Conservation (phyloP, 2,113 vertebrate species). For the Pelvicachromis taeniatus region DNA sequence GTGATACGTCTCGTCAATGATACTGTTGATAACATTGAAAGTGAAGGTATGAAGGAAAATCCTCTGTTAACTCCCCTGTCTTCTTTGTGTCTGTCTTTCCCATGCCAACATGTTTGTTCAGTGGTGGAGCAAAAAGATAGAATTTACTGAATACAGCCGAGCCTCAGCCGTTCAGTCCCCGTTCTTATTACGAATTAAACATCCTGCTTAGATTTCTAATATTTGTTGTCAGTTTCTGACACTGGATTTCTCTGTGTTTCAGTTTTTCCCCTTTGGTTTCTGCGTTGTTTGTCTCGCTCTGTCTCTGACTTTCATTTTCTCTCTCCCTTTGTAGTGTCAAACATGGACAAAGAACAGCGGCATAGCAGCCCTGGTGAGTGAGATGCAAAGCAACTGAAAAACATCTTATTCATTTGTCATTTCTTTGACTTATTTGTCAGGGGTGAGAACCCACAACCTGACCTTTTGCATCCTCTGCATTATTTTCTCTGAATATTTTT, state of each 20-base stretch:
- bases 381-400: slow-evolving; percentile 31
- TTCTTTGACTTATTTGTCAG: slow-evolving; percentile 8
- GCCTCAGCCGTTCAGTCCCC: background rate
- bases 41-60: slow-evolving; percentile 56
- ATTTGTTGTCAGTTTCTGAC: slow-evolving; percentile 22
- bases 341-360: slow-evolving; percentile 61
- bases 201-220: slow-evolving; percentile 28
- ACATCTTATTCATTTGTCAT: slow-evolving; percentile 34
- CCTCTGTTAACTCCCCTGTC: background rate
- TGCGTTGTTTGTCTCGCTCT: slow-evolving; percentile 25
- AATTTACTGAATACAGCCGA: background rate
- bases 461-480: background rate
- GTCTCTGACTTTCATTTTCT: slow-evolving; percentile 27
- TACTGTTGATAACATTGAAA: slow-evolving; percentile 64
- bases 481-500: background rate
- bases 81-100: background rate
- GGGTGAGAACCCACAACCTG: background rate
- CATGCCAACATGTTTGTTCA: background rate
- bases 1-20: slow-evolving; percentile 70
- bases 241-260: slow-evolving; percentile 21
- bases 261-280: slow-evolving; percentile 19
- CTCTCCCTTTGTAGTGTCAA: slow-evolving; percentile 63
- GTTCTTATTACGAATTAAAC: slow-evolving; percentile 23
- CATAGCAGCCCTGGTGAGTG: slow-evolving; percentile 60
- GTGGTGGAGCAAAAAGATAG: background rate